These are phyloP conservation scores for Temnothorax unifasciatus DNA, from an alignment of 2,888 invertebrate genomes.

Conservation along the genomic window DNA sequence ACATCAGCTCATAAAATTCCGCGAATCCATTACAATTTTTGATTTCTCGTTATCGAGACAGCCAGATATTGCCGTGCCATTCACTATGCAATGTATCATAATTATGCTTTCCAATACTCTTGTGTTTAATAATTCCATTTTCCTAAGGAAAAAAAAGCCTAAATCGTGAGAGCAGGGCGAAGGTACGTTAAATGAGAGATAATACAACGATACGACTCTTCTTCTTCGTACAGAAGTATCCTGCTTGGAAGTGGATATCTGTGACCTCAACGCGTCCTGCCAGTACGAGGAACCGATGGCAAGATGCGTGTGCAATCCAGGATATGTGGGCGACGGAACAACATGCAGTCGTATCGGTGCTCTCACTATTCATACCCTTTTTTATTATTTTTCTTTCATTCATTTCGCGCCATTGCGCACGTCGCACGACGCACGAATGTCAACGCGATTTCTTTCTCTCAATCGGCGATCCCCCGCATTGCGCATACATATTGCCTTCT, in stretches of 20 bases:
- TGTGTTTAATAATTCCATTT: neutral
- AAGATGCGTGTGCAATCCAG: slow-evolving; percentile 93
- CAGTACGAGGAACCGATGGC: slow-evolving; percentile 89
- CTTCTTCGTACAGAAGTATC: slow-evolving; percentile 86
- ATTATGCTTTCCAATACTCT: slow-evolving; percentile 8
- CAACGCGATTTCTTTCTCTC: slow-evolving; percentile 29
- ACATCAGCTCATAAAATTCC: neutral
- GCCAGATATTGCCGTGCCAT: neutral
- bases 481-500: slow-evolving; percentile 38
- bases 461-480: neutral
- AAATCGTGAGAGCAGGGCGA: neutral
- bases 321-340: slow-evolving; percentile 94
- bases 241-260: slow-evolving; percentile 89
- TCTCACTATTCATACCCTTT: slow-evolving; percentile 71
- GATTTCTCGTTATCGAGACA: neutral
- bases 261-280: slow-evolving; percentile 92
- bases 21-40: slow-evolving; percentile 12
- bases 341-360: slow-evolving; percentile 90
- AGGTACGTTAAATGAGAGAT: slow-evolving; percentile 38
- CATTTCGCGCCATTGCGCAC: slow-evolving; percentile 11
- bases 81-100: slow-evolving; percentile 51
- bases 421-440: slow-evolving; percentile 42
- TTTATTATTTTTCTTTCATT: slow-evolving; percentile 13
- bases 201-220: slow-evolving; percentile 33
- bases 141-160: slow-evolving; percentile 11